Evolutionary conservation across 2,888 invertebrate species (phyloP).

Genomic region (Esperia sulphurella): DNA sequence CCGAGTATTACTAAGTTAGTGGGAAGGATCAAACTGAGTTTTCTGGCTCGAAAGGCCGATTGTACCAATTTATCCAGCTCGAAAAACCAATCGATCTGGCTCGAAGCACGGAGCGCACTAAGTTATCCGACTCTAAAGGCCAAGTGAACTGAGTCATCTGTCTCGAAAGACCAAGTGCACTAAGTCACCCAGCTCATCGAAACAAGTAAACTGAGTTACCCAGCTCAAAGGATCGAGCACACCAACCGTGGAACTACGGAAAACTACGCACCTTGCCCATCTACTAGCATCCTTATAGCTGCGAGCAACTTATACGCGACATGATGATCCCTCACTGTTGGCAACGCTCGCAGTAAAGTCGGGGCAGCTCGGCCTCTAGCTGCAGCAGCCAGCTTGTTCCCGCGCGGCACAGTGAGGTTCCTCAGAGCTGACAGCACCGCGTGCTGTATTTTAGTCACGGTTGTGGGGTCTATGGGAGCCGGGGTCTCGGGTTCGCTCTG

Average conservation of each 20-base stretch:
- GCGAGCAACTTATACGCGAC: slow-evolving; percentile 93
- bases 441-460: slow-evolving; percentile 79
- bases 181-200: no score
- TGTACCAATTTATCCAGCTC: no score
- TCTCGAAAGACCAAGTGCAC: no score
- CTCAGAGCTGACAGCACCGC: slow-evolving; percentile 88
- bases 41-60: no score
- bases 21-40: no score
- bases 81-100: no score
- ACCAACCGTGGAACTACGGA: background rate
- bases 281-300: slow-evolving; percentile 91
- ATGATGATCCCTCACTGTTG: slow-evolving; percentile 84
- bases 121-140: no score
- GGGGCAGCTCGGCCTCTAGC: slow-evolving; percentile 79
- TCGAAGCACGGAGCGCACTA: no score
- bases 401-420: slow-evolving; percentile 85
- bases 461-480: slow-evolving; percentile 30
- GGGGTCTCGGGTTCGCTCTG: slow-evolving; percentile 26
- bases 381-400: slow-evolving; percentile 87
- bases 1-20: no score
- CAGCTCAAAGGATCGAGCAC: no score
- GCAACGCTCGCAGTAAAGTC: slow-evolving; percentile 83
- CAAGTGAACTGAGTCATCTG: no score
- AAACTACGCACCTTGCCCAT: slow-evolving; percentile 85
- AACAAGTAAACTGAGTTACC: no score